These are phyloP conservation scores for Polypedilum pembai DNA, from an alignment of 1,140 invertebrate genomes.

Conservation along the genomic window DNA sequence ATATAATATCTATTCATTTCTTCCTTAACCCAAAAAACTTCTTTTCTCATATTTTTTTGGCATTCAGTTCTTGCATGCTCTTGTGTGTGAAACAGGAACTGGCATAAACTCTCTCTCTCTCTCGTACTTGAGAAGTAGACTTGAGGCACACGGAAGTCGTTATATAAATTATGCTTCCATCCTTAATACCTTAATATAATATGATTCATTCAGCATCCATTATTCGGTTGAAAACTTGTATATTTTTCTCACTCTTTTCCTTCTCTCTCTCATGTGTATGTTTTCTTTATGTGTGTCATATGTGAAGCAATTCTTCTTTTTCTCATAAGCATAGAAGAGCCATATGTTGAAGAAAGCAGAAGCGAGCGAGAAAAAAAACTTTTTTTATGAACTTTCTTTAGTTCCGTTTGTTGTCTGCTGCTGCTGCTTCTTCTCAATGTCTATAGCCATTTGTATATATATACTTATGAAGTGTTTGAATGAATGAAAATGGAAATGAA, in stretches of 20 bases:
- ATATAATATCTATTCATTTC: constrained; percentile 14
- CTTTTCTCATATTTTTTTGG: constrained; percentile 10
- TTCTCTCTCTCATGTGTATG: neutral
- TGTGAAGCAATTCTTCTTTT: too few relatives aligned
- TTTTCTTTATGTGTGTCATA: neutral
- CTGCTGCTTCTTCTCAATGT: too few relatives aligned
- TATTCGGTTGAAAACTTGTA: constrained; percentile 12
- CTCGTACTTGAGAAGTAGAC: neutral
- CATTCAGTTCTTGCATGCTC: neutral
- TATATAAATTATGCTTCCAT: constrained; percentile 26
- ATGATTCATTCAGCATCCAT: constrained; percentile 14
- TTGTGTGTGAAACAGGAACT: constrained; percentile 17
- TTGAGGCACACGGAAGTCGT: constrained; percentile 23
- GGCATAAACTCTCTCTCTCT: neutral
- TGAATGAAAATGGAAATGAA: too few relatives aligned
- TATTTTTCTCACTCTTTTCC: neutral
- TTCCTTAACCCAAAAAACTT: neutral
- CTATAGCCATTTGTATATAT: too few relatives aligned
- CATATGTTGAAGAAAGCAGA: too few relatives aligned
- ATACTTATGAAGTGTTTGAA: too few relatives aligned
- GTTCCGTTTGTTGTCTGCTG: too few relatives aligned
- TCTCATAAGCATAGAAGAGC: too few relatives aligned
- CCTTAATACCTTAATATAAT: constrained; percentile 27
- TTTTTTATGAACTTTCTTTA: too few relatives aligned
- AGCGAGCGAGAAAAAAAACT: too few relatives aligned